Base-by-base conservation (phyloP, 2,113 vertebrate genomes). In the Acanthochromis polyacanthus region DNA sequence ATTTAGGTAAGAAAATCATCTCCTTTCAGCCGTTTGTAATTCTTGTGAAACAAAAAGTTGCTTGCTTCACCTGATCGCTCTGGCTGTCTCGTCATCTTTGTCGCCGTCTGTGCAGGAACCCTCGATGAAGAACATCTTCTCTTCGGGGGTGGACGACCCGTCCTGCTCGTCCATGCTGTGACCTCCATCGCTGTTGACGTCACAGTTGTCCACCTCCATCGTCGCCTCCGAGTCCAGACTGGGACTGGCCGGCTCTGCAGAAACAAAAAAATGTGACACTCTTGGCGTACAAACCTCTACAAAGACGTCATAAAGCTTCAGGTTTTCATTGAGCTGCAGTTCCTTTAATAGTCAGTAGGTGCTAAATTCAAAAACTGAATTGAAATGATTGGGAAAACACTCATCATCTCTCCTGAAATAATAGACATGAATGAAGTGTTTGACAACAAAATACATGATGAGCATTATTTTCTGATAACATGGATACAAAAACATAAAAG, bases 141-240 rank as follows among this genome's bases (percentile, higher is more conserved):
- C 96, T 45, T 97, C 96, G 15, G 96, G 94, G 4, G 95, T 95
- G 81, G 96, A 95, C 3, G 93, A 92, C 68, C 96, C 96, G 78
- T 98, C 97, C 40, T 86, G 84, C 83, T 97, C 96, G 40, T 98
- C 97, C 78, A 96, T 58, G 83, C 88, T 89, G 20, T 83, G 92
- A 50, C 95, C 90, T 12, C 96, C 90, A 50, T 95, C 94, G 17
- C 95, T 92, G 55, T 95, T 95, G 70, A 95, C 86, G 89, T 98
- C 96, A 12, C 94, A 94, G 82, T 79, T 96, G 80, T 98, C 97
- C 74, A 97, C 96, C 80, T 98, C 97, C 96, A 98, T 98, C 3
- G 96, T 96, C 38, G 95, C 93, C 83, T 97, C 96, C 1, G 94
- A 91, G 87, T 98, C 97, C 66, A 95, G 93, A 28, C 95, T 95